Evolutionary conservation across 2,113 vertebrate genomes (phyloP).

Genomic region (Terrapene triunguis): DNA sequence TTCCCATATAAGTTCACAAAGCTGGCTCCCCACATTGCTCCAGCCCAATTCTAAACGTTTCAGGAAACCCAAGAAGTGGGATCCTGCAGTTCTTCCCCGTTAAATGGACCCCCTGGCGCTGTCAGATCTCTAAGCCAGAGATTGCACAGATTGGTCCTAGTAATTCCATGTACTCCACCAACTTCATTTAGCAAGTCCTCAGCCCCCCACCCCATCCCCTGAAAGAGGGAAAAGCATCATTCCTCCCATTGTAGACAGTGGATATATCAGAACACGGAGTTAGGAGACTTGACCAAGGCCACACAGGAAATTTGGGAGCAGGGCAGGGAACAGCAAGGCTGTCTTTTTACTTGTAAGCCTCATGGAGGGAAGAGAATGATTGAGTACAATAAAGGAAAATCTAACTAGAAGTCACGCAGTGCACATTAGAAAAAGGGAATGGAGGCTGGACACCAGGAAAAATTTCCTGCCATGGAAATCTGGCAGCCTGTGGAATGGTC

Average conservation of each 20-base stretch:
- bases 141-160: neutral
- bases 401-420: neutral
- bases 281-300: neutral
- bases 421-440: neutral
- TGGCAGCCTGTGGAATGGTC: neutral
- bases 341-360: neutral
- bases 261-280: neutral
- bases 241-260: neutral
- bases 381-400: neutral
- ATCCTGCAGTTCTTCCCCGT: neutral
- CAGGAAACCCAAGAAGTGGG: neutral
- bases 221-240: neutral
- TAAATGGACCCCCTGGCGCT: neutral
- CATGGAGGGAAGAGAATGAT: neutral
- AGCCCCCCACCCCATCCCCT: neutral
- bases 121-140: neutral
- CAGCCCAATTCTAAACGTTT: constrained; percentile 15
- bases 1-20: neutral
- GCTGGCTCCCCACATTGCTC: neutral
- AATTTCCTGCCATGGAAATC: neutral
- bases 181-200: neutral
- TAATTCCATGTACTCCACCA: neutral
- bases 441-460: neutral
- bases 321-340: neutral
- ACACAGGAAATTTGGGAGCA: neutral